Evolutionary conservation across 1,140 invertebrate species (phyloP).

Genomic region (Papilio machaon): DNA sequence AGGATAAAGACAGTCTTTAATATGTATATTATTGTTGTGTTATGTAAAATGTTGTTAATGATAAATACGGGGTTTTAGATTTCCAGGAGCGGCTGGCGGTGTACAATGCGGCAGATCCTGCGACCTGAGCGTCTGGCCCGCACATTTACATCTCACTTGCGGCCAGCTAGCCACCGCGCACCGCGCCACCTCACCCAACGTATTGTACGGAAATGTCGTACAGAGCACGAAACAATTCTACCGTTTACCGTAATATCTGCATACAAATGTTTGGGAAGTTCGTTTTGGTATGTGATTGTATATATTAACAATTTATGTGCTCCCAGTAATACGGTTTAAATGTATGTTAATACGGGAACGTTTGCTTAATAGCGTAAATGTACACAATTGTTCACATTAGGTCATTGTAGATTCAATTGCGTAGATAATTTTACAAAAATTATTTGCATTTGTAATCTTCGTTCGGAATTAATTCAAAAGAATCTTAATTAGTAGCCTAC

Average conservation of each 20-base stretch:
- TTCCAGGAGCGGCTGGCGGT: constrained; percentile 10
- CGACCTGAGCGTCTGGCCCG: constrained; percentile 59
- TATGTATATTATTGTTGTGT: neutral
- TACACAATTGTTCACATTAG: neutral
- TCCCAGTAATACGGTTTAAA: constrained; percentile 36
- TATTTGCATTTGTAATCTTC: neutral
- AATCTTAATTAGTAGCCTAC: no score
- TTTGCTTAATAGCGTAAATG: constrained; percentile 27
- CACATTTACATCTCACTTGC: constrained; percentile 76
- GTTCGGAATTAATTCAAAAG: no score
- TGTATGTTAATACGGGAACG: constrained; percentile 34
- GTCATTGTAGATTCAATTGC: neutral
- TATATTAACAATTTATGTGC: constrained; percentile 63
- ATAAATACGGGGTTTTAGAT: constrained; percentile 23
- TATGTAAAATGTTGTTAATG: constrained; percentile 40
- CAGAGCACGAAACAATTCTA: constrained; percentile 75
- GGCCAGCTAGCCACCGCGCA: constrained; percentile 59
- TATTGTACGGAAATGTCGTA: constrained; percentile 77
- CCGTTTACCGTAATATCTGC: constrained; percentile 76
- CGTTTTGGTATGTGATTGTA: constrained; percentile 59
- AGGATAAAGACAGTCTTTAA: neutral
- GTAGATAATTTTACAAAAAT: neutral
- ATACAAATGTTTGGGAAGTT: constrained; percentile 74
- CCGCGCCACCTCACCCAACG: constrained; percentile 59
- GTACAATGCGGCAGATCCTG: constrained; percentile 54